Evolutionary conservation across 2,113 vertebrate species (phyloP).

Genomic region (Mustela lutreola): DNA sequence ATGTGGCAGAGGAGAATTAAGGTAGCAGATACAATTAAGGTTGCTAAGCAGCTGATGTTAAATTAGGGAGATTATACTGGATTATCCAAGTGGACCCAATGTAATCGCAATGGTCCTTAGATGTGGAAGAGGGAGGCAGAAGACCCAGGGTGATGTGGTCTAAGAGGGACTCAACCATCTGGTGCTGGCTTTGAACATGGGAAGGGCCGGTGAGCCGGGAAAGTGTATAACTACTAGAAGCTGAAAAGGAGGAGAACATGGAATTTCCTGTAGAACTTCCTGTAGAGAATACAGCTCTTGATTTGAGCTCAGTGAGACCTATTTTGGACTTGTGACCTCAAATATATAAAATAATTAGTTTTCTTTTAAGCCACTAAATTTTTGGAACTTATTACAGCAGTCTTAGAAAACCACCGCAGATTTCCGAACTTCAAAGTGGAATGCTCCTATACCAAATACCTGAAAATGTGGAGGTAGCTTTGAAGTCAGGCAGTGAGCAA

Average conservation of each 20-base stretch:
- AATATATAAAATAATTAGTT: not conserved
- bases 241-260: not conserved
- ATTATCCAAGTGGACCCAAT: not conserved
- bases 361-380: not conserved
- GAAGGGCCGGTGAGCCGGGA: not conserved
- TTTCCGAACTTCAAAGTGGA: not conserved
- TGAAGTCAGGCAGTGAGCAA: not conserved
- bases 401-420: not conserved
- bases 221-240: not conserved
- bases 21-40: not conserved
- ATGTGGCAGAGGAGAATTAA: not conserved
- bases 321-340: not conserved
- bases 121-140: not conserved
- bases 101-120: not conserved
- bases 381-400: not conserved
- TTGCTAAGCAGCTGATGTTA: not conserved
- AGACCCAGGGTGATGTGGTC: not conserved
- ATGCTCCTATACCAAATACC: not conserved
- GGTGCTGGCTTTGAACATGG: not conserved
- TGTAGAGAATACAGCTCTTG: not conserved
- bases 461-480: not conserved
- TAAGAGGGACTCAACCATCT: not conserved
- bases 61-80: not conserved
- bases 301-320: not conserved
- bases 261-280: not conserved